Base-by-base conservation (phyloP, 2,888 invertebrate genomes). In the Cheilosia vernalis region DNA sequence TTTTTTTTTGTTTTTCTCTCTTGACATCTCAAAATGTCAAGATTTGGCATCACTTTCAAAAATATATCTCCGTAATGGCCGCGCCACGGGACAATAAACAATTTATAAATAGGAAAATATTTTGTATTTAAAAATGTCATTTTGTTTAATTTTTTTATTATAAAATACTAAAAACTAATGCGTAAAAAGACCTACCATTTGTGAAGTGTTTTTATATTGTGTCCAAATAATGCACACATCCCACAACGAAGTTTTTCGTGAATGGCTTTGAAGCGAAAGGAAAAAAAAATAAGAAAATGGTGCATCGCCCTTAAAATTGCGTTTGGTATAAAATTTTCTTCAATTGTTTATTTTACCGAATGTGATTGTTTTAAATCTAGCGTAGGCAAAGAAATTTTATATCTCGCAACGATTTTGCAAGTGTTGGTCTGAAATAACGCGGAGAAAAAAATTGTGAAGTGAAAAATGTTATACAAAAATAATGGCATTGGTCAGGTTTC, bases 71-170 rank as follows among this genome's bases (percentile, higher is more conserved):
- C 58, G 82, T 81, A 86, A 86, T 86, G 86, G 86, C 86, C 86
- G 86, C 86, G 86, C 86, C 82, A 82, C 82, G 82, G 86, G 56
- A 86, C 86, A 72, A 86, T 86, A 86, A 86, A 86, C 86, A 86
- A 86, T 82, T 86, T 85, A 85, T 81, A 85, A 76, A 80, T 85
- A 81, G 72, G 51, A 85, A 72, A 76, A 44, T 84, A 78, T 84
- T 80, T 84, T 74, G 64, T 60, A 30, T 66, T 64, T 74, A 84
- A 78, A 79, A 80, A 84, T 84, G 84, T 37, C 40, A 56, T 70
- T 74, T 44, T 40, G 37, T 47, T 33, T 30, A 9, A 69, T 42
- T 56, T 21, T 73, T 19, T 24, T 19, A 40, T 51, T 63, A 30
- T 49, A 78, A 83, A 72, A 49, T 42, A 56, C 10, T 21, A 2